Percentiles rank a stretch among this genome's conserved stretches.
Evolutionary conservation across 2,113 vertebrate genomes (phyloP).

Genomic region (Campylomormyrus tamandua): DNA sequence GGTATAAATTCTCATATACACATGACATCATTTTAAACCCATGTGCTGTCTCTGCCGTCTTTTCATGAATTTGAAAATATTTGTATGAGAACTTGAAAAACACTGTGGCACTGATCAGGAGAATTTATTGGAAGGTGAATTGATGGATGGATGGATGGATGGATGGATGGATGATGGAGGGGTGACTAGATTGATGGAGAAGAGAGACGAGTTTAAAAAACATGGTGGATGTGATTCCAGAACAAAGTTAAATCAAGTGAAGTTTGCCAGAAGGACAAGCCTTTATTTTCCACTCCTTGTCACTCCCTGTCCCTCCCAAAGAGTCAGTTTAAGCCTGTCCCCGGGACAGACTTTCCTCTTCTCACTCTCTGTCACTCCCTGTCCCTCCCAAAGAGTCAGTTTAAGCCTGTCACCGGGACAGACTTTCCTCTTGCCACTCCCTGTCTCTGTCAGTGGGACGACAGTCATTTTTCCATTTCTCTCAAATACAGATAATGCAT

Average conservation of each 20-base stretch:
- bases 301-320: not conserved
- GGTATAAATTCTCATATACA: slow-evolving; percentile 19
- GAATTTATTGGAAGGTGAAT: not conserved
- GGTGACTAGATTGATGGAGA: not conserved
- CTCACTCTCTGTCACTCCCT: slow-evolving; percentile 1
- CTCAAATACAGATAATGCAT: slow-evolving; percentile 21
- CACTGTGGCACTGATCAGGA: not conserved
- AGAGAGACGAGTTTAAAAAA: not conserved
- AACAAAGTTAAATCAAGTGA: not conserved
- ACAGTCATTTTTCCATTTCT: slow-evolving; percentile 30
- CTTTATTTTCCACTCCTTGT: not conserved
- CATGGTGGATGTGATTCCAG: slow-evolving; percentile 25
- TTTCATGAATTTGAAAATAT: not conserved
- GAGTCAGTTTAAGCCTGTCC: not conserved
- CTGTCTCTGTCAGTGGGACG: slow-evolving; percentile 23
- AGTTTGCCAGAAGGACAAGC: not conserved
- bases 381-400: not conserved
- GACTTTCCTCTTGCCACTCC: slow-evolving; percentile 9
- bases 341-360: too few species aligned
- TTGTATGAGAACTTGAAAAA: not conserved
- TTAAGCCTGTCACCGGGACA: not conserved
- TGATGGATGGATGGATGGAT: slow-evolving; percentile 1
- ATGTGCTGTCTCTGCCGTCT: not conserved
- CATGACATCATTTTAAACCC: slow-evolving; percentile 13
- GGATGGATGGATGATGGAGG: not conserved